phyloP scores from a whole-genome alignment of 1,140 invertebrate species.

The Meloidogyne chitwoodi region DNA sequence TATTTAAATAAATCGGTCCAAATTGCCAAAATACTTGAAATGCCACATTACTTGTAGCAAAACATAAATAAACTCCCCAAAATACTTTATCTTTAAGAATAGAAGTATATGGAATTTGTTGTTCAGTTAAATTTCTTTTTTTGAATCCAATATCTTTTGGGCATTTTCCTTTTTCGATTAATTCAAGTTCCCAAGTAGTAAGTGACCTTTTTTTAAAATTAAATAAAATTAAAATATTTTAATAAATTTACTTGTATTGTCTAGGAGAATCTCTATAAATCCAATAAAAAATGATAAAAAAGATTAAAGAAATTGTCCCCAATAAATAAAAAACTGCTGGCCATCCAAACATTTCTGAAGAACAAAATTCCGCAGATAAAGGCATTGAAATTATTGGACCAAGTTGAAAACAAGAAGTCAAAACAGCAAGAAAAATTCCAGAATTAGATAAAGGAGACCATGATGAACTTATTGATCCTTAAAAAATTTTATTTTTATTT shows the following conservation, averaged over 20 bases:
- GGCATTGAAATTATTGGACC: constrained; percentile 10
- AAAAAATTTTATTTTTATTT: neutral
- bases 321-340: constrained; percentile 5
- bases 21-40: constrained; percentile 51
- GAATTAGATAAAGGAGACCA: constrained; percentile 1
- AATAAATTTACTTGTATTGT: neutral
- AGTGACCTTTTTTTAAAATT: neutral
- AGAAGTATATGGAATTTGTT: neutral
- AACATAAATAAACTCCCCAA: constrained; percentile 27
- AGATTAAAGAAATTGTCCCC: neutral
- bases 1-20: constrained; percentile 54
- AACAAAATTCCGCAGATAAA: constrained; percentile 2
- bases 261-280: constrained; percentile 6
- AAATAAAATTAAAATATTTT: neutral
- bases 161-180: neutral
- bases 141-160: neutral
- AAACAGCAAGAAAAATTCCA: constrained; percentile 5
- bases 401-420: constrained; percentile 2
- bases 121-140: neutral
- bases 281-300: constrained; percentile 3
- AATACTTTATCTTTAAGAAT: constrained; percentile 5
- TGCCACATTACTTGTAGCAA: constrained; percentile 1
- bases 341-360: constrained; percentile 9
- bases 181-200: neutral
- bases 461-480: neutral